Conservation (phyloP, 1,140 invertebrate species). For the Vanessa tameamea region DNA sequence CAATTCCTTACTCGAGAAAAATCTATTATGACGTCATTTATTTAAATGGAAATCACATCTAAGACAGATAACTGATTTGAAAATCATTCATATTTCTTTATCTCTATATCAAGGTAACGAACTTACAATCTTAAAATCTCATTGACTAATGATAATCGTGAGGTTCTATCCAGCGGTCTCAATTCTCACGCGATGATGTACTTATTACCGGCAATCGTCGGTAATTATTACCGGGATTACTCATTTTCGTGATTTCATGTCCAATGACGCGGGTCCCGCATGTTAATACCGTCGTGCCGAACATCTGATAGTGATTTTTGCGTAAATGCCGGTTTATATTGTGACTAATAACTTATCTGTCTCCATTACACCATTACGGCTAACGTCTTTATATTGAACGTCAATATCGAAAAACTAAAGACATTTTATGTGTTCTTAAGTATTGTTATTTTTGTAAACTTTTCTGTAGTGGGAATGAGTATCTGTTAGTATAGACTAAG, state of each 20-base stretch:
- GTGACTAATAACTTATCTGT: slow-evolving; percentile 51
- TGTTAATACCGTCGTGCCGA: slow-evolving; percentile 52
- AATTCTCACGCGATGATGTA: slow-evolving; percentile 42
- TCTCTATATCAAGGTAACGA: slow-evolving; percentile 22
- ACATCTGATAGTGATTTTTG: slow-evolving; percentile 53
- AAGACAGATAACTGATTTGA: background rate
- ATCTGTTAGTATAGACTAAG: too few relatives aligned
- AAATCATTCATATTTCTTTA: slow-evolving; percentile 25
- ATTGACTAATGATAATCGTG: slow-evolving; percentile 43
- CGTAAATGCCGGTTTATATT: slow-evolving; percentile 47
- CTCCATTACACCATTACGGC: slow-evolving; percentile 35
- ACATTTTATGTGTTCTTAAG: too few relatives aligned
- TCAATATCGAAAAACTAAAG: too few relatives aligned
- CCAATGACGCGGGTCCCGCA: slow-evolving; percentile 44
- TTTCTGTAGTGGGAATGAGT: too few relatives aligned
- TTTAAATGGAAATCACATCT: background rate
- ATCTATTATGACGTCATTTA: background rate
- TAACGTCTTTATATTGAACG: too few relatives aligned
- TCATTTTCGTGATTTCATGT: slow-evolving; percentile 50
- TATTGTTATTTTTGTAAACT: too few relatives aligned
- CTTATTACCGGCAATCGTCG: slow-evolving; percentile 37
- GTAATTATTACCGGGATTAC: slow-evolving; percentile 40
- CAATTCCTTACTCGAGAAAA: background rate
- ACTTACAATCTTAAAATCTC: slow-evolving; percentile 32
- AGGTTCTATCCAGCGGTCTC: slow-evolving; percentile 32